phyloP scores from a whole-genome alignment of 2,888 invertebrate genomes.

The Orchesellides sinensis region DNA sequence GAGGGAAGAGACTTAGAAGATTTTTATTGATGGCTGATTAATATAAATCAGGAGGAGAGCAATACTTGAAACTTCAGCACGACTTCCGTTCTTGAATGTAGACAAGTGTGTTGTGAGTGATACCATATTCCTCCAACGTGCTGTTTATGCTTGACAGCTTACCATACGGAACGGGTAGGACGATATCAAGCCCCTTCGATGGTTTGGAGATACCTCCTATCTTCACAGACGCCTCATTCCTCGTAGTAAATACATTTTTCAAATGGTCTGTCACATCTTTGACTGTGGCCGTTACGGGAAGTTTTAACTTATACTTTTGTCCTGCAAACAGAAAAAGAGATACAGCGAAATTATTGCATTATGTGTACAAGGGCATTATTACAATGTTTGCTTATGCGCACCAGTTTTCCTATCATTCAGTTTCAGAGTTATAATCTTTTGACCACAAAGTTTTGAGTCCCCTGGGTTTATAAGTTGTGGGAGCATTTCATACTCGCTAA shows the following conservation, averaged over 20 bases:
- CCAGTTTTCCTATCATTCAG: conserved; percentile 48
- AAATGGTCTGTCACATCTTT: conserved; percentile 47
- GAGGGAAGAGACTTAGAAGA: too few species aligned
- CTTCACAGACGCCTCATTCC: background rate
- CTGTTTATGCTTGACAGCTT: conserved; percentile 43
- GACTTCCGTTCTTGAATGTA: conserved; percentile 46
- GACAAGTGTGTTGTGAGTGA: conserved; percentile 56
- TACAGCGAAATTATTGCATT: background rate
- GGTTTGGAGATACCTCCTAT: background rate
- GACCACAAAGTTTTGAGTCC: background rate
- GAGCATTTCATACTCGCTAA: conserved; percentile 8
- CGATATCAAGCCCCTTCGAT: conserved; percentile 15
- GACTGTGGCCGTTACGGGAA: conserved; percentile 34
- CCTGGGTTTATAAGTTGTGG: conserved; percentile 28
- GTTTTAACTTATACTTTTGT: conserved; percentile 42
- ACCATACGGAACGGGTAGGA: conserved; percentile 63
- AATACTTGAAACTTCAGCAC: too few species aligned
- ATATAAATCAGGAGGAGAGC: too few species aligned
- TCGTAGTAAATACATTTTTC: conserved; percentile 7
- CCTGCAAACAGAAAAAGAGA: conserved; percentile 54
- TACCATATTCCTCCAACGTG: conserved; percentile 64
- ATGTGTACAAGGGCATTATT: background rate
- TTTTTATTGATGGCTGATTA: too few species aligned
- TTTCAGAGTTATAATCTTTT: conserved; percentile 59
- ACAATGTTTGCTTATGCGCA: conserved; percentile 2